Conservation (phyloP, 1,140 invertebrate species). For the Drosophila baimaii region DNA sequence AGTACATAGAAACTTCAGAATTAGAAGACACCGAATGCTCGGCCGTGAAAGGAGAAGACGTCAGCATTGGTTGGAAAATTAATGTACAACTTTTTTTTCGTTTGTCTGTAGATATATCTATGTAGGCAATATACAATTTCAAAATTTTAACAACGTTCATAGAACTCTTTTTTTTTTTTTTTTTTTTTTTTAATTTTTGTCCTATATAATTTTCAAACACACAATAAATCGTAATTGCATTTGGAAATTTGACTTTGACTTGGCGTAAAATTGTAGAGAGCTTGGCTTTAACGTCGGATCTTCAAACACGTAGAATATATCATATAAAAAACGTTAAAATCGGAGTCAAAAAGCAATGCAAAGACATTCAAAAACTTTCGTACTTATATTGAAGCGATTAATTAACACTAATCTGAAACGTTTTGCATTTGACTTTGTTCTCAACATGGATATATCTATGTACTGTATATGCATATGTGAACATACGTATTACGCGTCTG, state of each 20-base stretch:
- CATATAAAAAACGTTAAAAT: slow-evolving; percentile 74
- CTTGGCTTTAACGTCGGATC: slow-evolving; percentile 45
- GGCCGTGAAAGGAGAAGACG: slow-evolving; percentile 25
- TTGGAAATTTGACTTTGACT: slow-evolving; percentile 58
- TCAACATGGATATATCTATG: slow-evolving; percentile 46
- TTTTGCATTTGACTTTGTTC: slow-evolving; percentile 55
- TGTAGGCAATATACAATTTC: slow-evolving; percentile 68
- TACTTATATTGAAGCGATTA: slow-evolving; percentile 45
- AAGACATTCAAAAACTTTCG: slow-evolving; percentile 60
- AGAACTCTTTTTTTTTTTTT: slow-evolving; percentile 37
- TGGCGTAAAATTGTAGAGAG: slow-evolving; percentile 65
- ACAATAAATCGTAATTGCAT: slow-evolving; percentile 48
- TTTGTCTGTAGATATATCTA: slow-evolving; percentile 46
- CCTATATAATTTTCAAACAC: slow-evolving; percentile 51
- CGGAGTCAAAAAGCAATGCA: slow-evolving; percentile 64
- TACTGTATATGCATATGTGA: slow-evolving; percentile 47
- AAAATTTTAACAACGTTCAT: slow-evolving; percentile 72
- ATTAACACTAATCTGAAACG: slow-evolving; percentile 56
- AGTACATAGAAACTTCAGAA: slow-evolving; percentile 29
- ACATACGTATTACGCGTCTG: slow-evolving; percentile 35
- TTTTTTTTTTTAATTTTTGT: slow-evolving; percentile 17
- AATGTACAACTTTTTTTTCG: slow-evolving; percentile 54
- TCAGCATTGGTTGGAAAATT: slow-evolving; percentile 37
- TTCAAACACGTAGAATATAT: slow-evolving; percentile 51
- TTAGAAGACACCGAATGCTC: slow-evolving; percentile 20